Conservation (phyloP, 2,113 vertebrate species). For the Ramphastos sulfuratus region DNA sequence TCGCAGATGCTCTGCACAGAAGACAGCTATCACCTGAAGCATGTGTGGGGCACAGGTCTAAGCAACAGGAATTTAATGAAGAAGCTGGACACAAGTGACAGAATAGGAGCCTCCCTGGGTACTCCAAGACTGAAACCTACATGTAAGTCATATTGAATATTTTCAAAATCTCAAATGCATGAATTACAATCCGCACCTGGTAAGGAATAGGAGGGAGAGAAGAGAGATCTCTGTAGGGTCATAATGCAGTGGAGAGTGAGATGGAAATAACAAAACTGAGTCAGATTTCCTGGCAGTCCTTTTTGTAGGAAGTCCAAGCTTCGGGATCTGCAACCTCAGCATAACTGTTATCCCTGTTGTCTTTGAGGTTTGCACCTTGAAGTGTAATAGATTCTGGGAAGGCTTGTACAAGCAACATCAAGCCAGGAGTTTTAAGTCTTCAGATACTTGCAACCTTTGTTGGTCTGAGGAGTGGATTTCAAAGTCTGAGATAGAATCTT, state of each 20-base stretch:
- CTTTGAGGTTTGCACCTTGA: not conserved
- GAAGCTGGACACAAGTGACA: not conserved
- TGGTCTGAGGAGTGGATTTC: not conserved
- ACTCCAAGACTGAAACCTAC: not conserved
- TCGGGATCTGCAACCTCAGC: not conserved
- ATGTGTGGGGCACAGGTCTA: not conserved
- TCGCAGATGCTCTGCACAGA: not conserved
- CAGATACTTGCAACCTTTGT: not conserved
- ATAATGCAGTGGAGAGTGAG: too few relatives aligned
- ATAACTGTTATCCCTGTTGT: not conserved
- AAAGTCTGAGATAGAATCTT: not conserved
- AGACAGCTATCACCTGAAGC: accelerated
- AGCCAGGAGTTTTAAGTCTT: not conserved
- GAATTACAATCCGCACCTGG: not conserved
- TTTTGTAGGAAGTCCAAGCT: not conserved
- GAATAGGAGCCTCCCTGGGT: not conserved
- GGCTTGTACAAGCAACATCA: not conserved
- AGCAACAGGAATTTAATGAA: not conserved
- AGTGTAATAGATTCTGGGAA: not conserved
- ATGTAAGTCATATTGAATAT: not conserved
- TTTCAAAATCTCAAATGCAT: not conserved
- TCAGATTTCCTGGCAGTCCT: not conserved
- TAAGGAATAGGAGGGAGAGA: not conserved
- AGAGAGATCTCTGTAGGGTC: not conserved
- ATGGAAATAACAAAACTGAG: not conserved